Evolutionary conservation across 2,888 invertebrate species (phyloP).

Genomic region (Netelia melanura): DNA sequence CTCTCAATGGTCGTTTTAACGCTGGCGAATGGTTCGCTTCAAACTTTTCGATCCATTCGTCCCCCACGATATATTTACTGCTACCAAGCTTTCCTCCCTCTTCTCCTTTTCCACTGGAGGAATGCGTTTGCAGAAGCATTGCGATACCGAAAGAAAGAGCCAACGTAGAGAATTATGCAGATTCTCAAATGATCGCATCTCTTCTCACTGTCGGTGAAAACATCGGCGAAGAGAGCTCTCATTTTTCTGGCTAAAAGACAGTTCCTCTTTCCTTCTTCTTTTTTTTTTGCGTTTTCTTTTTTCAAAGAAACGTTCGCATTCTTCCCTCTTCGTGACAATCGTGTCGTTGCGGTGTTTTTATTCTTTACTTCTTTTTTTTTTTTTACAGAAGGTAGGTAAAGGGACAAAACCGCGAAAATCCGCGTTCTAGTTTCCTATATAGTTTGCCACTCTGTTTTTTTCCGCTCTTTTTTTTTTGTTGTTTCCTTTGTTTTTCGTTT

Average conservation of each 20-base stretch:
- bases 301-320: constrained; percentile 54
- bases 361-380: constrained; percentile 32
- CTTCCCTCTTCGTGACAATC: constrained; percentile 47
- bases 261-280: constrained; percentile 10
- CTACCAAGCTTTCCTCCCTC: constrained; percentile 36
- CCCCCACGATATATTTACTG: constrained; percentile 62
- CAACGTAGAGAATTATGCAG: not conserved
- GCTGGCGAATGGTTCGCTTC: constrained; percentile 53
- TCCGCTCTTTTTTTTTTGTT: not conserved
- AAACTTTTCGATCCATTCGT: constrained; percentile 66
- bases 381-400: not conserved
- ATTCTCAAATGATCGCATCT: not conserved
- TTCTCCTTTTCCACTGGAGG: no score
- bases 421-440: constrained; percentile 9
- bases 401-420: not conserved
- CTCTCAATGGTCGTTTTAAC: constrained; percentile 50
- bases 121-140: not conserved
- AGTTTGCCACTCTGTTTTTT: constrained; percentile 28
- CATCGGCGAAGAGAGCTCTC: not conserved
- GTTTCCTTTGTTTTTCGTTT: not conserved
- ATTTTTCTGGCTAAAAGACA: constrained; percentile 24
- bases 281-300: not conserved
- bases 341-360: constrained; percentile 34
- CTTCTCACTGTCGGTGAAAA: constrained; percentile 57
- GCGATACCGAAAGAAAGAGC: not conserved